Evolutionary conservation across 2,113 vertebrate genomes (phyloP), one percentile per base, ranked within the genome.

Genomic region (Salvelinus fontinalis): DNA sequence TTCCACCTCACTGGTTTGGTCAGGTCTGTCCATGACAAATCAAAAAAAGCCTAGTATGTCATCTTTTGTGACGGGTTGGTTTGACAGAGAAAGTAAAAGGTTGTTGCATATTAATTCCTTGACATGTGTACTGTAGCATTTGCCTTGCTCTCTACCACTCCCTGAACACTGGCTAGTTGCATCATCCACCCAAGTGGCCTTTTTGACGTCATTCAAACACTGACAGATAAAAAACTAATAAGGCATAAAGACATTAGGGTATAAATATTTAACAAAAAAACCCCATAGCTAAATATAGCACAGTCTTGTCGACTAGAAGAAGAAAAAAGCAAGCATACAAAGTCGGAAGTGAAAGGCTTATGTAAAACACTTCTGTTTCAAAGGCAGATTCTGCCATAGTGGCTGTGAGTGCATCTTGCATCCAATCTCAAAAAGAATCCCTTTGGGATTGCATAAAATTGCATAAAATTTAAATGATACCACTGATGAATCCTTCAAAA

Each of bases 221-320:
- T 48, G 34, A 74, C 29, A 65, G 20, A n/a, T 16, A 22, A 34
- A 22, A 31, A 12, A 44, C n/a, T 13, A 39, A 29, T 73, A 57
- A 73, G n/a, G 29, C 9, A 13, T 5, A 64, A 48, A 44, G 24
- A 44, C 9, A 24, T 59, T 8, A 60, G 60, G 39, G 14, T 39
- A 75, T 67, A 67, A 67, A 44, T 65, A 74, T 62, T 16, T 16
- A 24, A 62, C 51, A 62, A 57, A 22, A 31, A 31, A 24, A 9
- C 12, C 14, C 44, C 68, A 51, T n/a, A 24, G 39, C 68, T 14
- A 48, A 49, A 70, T 49, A 49, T 24, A 49, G 39, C 11, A 48
- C n/a, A 70, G 68, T 39, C 2, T 9, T 39, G 29, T 70, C 13
- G 4, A 6, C 20, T 3, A 14, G 60, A 24, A 49, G 20, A 26